Percentiles rank a stretch among this genome's conserved stretches.
These are phyloP conservation scores for Ophion slaviceki DNA, from an alignment of 2,888 invertebrate genomes.

Conservation along the genomic window DNA sequence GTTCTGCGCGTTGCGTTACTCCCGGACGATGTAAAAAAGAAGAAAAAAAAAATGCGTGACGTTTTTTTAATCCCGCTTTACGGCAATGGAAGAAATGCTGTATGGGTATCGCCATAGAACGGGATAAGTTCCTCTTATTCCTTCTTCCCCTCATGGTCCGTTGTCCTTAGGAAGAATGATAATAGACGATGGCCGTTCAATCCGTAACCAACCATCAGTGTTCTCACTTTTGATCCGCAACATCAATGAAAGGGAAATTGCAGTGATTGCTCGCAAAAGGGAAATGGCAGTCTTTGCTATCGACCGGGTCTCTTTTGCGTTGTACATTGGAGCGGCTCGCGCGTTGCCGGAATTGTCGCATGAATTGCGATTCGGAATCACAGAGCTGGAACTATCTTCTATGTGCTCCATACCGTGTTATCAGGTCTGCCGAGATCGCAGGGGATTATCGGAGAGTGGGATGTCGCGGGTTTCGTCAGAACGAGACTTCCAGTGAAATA, in stretches of 20 bases:
- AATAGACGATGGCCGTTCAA: neutral
- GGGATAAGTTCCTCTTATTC: neutral
- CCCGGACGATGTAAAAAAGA: neutral
- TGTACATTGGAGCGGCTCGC: neutral
- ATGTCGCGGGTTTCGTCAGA: conserved; percentile 23
- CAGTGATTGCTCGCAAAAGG: neutral
- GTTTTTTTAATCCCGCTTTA: neutral
- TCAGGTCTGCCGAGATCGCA: conserved; percentile 34
- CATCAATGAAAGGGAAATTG: neutral
- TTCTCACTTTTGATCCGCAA: neutral
- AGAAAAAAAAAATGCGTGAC: neutral
- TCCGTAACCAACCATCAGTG: neutral
- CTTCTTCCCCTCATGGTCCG: neutral
- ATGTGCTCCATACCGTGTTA: conserved; percentile 18
- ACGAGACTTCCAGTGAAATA: conserved; percentile 52
- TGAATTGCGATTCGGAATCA: conserved; percentile 17
- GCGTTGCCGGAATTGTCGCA: neutral
- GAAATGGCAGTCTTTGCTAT: neutral
- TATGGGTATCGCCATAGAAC: too few species aligned
- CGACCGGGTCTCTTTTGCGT: neutral
- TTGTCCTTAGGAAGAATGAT: neutral
- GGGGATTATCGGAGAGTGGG: conserved; percentile 37
- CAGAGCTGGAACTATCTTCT: conserved; percentile 7
- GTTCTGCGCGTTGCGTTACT: neutral
- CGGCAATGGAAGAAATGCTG: neutral